A percentile compares a stretch with the other conserved stretches of the same genome.
Conservation (phyloP, 2,113 vertebrate species). For the Pseudopipra pipra region DNA sequence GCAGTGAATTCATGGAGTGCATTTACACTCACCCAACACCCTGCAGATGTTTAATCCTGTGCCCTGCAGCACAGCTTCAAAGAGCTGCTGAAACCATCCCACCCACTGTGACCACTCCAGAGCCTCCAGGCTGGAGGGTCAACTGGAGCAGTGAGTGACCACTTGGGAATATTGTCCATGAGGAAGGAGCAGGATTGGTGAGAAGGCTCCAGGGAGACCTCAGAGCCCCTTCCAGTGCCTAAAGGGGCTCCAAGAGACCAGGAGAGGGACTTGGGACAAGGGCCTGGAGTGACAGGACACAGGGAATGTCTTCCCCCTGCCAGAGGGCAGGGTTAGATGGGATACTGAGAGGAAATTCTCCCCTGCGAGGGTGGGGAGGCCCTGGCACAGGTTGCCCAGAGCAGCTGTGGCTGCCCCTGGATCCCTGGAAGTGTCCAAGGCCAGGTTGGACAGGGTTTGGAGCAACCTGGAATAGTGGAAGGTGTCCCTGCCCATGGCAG, state of each 20-base stretch:
- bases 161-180: no score
- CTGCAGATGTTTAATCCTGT: no score
- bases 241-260: background rate
- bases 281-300: background rate
- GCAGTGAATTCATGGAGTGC: no score
- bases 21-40: no score
- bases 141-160: no score
- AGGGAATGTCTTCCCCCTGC: background rate
- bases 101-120: no score
- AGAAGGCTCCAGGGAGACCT: background rate
- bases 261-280: background rate
- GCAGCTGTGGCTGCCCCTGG: background rate
- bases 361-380: background rate
- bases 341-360: background rate
- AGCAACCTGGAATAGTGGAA: background rate
- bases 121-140: no score
- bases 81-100: no score
- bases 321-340: background rate
- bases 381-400: background rate
- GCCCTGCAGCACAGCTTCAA: no score
- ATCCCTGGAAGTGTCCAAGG: background rate
- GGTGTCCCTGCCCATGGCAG: background rate
- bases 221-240: background rate
- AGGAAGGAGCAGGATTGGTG: no score
- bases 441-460: background rate